Base-by-base conservation (phyloP, 2,113 vertebrate genomes). In the Merops nubicus region DNA sequence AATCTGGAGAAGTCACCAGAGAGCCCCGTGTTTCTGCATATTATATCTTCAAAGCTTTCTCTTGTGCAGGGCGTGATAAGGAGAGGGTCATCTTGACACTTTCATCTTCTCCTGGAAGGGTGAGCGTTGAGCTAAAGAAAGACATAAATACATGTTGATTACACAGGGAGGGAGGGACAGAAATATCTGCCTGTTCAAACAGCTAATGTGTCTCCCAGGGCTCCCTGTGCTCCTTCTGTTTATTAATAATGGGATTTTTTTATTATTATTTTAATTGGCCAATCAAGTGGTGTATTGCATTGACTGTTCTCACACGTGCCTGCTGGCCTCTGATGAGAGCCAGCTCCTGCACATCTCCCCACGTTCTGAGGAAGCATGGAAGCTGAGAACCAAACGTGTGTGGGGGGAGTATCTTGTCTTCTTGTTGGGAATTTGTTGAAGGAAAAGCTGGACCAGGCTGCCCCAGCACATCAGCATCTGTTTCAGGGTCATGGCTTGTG, bases 1-100 rank as follows among this genome's bases (percentile, higher is more conserved):
- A 98, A 97, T 97, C 47, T 89, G 91, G 95, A 97, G 96, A 95
- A 98, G 97, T 94, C 98, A 96, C 96, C 92, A 89, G 95, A 97
- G 97, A 98, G 95, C 85, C 76, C 14, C 5, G n/a, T 91, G 95
- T 95, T 97, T 96, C 97, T 97, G 83, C 96, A 87, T 89, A 85
- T 68, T 81, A 93, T 93, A 65, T 94, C 98, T 98, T 98, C 97
- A 98, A 97, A 97, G 95, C 97, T 94, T 92, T 74, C 93, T 94
- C 96, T 95, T 63, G 91, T 94, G 95, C 59, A 0, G 94, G 77
- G 95, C 12, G 22, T 33, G 97, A 97, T 98, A 97, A 97, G 97
- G 85, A 96, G 87, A 96, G 94, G 94, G 95, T 95, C 94, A 93
- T 94, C 95, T 50, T 81, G 88, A 91, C 87, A 88, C 97, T 98